Conservation (phyloP, 2,888 invertebrate genomes). For the Cephus spinipes region DNA sequence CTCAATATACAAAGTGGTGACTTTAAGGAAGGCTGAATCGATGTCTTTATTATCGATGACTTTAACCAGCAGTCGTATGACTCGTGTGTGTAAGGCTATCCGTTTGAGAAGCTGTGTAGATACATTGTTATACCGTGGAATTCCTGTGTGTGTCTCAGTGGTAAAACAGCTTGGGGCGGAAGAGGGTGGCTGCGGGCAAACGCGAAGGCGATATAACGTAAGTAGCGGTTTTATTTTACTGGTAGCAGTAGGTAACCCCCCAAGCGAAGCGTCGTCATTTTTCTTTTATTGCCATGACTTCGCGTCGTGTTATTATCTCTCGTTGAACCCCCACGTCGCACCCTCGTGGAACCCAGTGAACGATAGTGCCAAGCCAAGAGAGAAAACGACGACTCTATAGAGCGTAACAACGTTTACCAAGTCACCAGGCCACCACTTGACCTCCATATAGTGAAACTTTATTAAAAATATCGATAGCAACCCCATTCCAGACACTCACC, state of each 20-base stretch:
- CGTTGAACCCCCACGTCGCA: neutral
- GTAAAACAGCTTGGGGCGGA: neutral
- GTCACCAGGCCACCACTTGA: slow-evolving; percentile 7
- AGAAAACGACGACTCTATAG: neutral
- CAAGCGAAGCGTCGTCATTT: slow-evolving; percentile 26
- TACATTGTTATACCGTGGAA: neutral
- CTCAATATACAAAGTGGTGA: neutral
- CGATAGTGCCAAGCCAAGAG: neutral
- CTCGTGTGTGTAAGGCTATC: neutral
- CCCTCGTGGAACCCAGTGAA: neutral
- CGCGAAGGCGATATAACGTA: slow-evolving; percentile 26
- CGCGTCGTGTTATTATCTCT: slow-evolving; percentile 36
- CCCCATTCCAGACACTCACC: neutral
- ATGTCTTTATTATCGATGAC: slow-evolving; percentile 11
- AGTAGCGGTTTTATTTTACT: slow-evolving; percentile 30
- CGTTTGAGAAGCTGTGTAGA: neutral
- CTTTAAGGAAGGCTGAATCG: neutral
- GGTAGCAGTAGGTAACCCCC: slow-evolving; percentile 20
- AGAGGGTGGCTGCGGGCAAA: slow-evolving; percentile 7
- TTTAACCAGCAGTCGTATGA: neutral
- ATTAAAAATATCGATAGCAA: slow-evolving; percentile 5
- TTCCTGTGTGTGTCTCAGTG: neutral
- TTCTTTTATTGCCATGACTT: slow-evolving; percentile 42
- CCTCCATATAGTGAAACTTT: slow-evolving; percentile 4
- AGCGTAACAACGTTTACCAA: slow-evolving; percentile 6